Base-by-base conservation (phyloP, 92 coral and sea anemone genomes). In the Isaurus tuberculatus region DNA sequence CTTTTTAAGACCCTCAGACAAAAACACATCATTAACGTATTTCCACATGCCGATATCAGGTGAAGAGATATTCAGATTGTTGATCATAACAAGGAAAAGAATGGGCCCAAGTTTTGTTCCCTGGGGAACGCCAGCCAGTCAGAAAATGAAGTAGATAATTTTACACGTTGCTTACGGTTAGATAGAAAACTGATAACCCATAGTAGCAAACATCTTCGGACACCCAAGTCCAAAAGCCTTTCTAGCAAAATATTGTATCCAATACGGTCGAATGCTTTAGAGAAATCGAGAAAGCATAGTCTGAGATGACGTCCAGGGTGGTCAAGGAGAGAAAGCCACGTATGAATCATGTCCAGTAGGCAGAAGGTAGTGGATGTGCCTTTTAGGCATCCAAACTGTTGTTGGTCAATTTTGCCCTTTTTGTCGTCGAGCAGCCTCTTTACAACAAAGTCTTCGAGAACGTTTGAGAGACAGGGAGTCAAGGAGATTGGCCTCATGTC, bases 111-210 rank as follows among this genome's bases (percentile, higher is more conserved):
- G n/a, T n/a, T n/a, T n/a, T n/a, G n/a, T n/a, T n/a, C 61, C 89
- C 69, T 82, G 87, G 26, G 87, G 89, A 68, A 88, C 91, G 14
- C 85, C 88, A 2, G 88, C 88, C 86, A 89, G 33, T 70, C 70
- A 26, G 89, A 85, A 46, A 67, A 34, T 32, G 31, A 30, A 19
- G 51, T 72, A 22, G 77, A 7, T 53, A 36, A 28, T 61, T 40
- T 61, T 40, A 68, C 85, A 6, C 88, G 80, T 37, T 88, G 79
- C 29, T 80, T 11, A 5, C 79, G 77, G 74, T 72, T 73, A 11
- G 83, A 20, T 9, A 82, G 84, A 14, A 87, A 82, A 46, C 70
- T 88, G 17, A 74, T 74, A 8, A 88, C 44, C 87, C 80, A 82
- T 8, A 75, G 86, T 30, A 72, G 70, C 65, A 88, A 31, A 1